Conservation (phyloP, 2,113 vertebrate genomes). For the Gambusia holbrooki region DNA sequence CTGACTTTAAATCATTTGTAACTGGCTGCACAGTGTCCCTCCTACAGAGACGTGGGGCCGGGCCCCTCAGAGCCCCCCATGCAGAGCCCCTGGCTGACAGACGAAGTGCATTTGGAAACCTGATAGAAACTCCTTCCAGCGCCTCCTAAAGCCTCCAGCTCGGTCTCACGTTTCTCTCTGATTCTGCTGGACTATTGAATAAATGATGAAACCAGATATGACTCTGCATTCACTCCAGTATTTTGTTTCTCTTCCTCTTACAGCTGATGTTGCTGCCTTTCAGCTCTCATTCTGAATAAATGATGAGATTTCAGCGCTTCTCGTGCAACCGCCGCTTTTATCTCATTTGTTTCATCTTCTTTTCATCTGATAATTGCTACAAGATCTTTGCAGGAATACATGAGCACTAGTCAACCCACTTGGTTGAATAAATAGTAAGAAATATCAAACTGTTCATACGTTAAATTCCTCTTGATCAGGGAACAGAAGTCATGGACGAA, state of each 20-base stretch:
- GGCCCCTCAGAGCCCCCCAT: conserved; percentile 19
- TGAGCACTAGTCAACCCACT: background rate
- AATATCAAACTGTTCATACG: background rate
- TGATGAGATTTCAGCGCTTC: conserved; percentile 21
- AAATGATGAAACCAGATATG: conserved; percentile 64
- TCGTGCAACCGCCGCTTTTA: conserved; percentile 19
- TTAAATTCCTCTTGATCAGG: background rate
- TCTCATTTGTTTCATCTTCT: conserved; percentile 10
- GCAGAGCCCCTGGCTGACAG: conserved; percentile 40
- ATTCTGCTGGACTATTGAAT: conserved; percentile 59
- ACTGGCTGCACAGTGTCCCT: background rate
- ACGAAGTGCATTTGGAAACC: conserved; percentile 48
- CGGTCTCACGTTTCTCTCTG: conserved; percentile 42
- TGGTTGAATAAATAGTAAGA: background rate
- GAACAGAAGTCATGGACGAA: background rate
- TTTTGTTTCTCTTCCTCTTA: conserved; percentile 52
- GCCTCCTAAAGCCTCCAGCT: conserved; percentile 52
- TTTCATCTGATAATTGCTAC: conserved; percentile 15
- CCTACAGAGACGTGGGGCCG: background rate
- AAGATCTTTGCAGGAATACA: background rate
- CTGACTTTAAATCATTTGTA: background rate
- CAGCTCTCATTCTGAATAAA: conserved; percentile 39
- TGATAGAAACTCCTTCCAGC: conserved; percentile 57
- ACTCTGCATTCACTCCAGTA: conserved; percentile 42
- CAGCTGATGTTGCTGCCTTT: conserved; percentile 14